Conservation (phyloP, 1,140 invertebrate genomes). For the Scaptodrosophila lebanonensis region DNA sequence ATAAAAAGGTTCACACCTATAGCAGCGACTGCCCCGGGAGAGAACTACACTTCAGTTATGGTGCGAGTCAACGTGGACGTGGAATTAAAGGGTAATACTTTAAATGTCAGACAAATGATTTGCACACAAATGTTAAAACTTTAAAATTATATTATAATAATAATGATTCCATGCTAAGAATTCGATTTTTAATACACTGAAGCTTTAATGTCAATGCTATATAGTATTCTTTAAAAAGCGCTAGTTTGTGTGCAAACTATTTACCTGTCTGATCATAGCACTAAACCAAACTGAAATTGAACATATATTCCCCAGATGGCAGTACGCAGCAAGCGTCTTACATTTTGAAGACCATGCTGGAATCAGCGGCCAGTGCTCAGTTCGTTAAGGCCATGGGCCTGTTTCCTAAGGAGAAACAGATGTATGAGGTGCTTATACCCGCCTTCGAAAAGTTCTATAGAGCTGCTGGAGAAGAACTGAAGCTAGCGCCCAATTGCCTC, state of each 20-base stretch:
- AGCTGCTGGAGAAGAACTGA: conserved; percentile 25
- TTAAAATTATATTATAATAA: too few species aligned
- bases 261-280: too few species aligned
- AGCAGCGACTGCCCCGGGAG: conserved; percentile 25
- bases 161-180: too few species aligned
- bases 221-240: too few species aligned
- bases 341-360: conserved; percentile 28
- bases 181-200: too few species aligned
- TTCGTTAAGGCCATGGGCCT: conserved; percentile 11
- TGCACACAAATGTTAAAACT: too few species aligned
- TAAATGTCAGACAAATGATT: too few species aligned
- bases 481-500: conserved; percentile 12
- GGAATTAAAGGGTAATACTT: conserved; percentile 17
- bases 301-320: conserved; percentile 17
- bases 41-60: conserved; percentile 33
- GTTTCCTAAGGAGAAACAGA: conserved; percentile 27
- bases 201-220: too few species aligned
- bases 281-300: too few species aligned
- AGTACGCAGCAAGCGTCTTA: conserved; percentile 7
- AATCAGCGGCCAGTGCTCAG: background rate
- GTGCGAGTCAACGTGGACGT: conserved; percentile 18
- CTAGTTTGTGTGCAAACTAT: too few species aligned
- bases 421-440: conserved; percentile 21
- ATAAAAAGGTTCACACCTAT: conserved; percentile 12
- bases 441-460: conserved; percentile 42